Percentiles rank a stretch among this genome's conserved stretches.
Conservation (phyloP, 1,140 invertebrate genomes). For the Pygmarrhopalites habei region DNA sequence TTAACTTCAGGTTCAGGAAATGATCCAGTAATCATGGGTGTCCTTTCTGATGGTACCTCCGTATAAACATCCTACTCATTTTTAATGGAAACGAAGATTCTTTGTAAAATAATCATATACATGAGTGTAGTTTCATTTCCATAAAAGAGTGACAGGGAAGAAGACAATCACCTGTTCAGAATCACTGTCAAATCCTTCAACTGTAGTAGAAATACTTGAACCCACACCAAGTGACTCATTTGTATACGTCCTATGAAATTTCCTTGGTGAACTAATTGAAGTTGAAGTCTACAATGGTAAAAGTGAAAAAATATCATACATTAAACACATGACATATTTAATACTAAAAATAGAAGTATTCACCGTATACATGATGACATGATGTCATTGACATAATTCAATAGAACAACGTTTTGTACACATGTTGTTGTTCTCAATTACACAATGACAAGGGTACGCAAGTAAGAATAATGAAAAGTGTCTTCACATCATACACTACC, state of each 20-base stretch:
- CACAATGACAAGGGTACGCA: too few species aligned
- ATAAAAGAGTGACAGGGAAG: too few species aligned
- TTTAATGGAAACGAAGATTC: neutral
- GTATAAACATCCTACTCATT: constrained; percentile 18
- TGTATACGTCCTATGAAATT: constrained; percentile 3
- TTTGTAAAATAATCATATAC: neutral
- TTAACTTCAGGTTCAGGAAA: constrained; percentile 28
- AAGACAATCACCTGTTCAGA: neutral
- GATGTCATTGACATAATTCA: too few species aligned
- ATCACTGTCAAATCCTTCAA: constrained; percentile 9
- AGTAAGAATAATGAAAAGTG: too few species aligned
- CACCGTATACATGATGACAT: too few species aligned
- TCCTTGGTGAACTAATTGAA: neutral
- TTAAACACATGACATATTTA: neutral
- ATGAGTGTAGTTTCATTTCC: too few species aligned
- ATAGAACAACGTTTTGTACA: too few species aligned
- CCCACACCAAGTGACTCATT: constrained; percentile 10
- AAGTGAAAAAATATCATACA: too few species aligned
- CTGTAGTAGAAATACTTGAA: constrained; percentile 4
- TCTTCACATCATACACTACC: too few species aligned
- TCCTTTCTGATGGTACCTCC: constrained; percentile 27
- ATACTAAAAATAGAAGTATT: neutral
- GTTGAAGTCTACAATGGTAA: too few species aligned
- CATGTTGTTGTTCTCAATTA: too few species aligned
- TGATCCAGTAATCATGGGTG: constrained; percentile 28